Percentiles rank a stretch among this genome's conserved stretches.
phyloP scores from a whole-genome alignment of 2,113 vertebrate species.

The Hypomesus transpacificus region DNA sequence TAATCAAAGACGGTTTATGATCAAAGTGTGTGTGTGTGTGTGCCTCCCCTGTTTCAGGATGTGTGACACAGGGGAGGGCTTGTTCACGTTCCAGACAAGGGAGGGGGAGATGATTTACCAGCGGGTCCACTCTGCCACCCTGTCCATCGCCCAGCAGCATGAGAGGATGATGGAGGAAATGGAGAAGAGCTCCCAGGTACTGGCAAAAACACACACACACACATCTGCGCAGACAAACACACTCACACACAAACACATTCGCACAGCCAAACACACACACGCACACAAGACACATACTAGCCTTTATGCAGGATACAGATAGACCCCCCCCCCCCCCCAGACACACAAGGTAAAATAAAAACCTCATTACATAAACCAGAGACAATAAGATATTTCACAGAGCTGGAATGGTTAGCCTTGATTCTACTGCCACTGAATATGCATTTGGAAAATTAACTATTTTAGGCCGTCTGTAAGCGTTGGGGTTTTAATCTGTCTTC shows the following conservation, averaged over 20 bases:
- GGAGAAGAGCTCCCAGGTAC: conserved; percentile 96
- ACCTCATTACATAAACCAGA: no score
- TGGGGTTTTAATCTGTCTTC: no score
- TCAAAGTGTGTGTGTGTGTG: conserved; percentile 49
- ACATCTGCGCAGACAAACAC: conserved; percentile 18
- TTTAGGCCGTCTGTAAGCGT: no score
- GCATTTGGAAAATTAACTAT: no score
- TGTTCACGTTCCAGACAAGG: conserved; percentile 98
- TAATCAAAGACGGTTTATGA: conserved; percentile 46
- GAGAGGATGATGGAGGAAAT: conserved; percentile 97
- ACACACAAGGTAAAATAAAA: no score
- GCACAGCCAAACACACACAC: not conserved
- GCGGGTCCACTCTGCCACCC: conserved; percentile 95
- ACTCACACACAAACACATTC: no score
- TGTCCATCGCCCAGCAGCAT: conserved; percentile 97
- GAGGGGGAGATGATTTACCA: conserved; percentile 99
- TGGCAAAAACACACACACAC: conserved; percentile 11
- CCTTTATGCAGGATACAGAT: no score
- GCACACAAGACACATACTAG: not conserved
- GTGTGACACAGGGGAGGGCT: conserved; percentile 98
- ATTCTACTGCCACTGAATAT: no score
- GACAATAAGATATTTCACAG: no score
- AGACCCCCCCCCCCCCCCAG: no score
- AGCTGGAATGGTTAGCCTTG: no score
- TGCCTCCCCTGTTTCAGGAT: conserved; percentile 76